These are phyloP conservation scores for Nemoura dubitans DNA, from an alignment of 2,888 invertebrate species.

Conservation along the genomic window DNA sequence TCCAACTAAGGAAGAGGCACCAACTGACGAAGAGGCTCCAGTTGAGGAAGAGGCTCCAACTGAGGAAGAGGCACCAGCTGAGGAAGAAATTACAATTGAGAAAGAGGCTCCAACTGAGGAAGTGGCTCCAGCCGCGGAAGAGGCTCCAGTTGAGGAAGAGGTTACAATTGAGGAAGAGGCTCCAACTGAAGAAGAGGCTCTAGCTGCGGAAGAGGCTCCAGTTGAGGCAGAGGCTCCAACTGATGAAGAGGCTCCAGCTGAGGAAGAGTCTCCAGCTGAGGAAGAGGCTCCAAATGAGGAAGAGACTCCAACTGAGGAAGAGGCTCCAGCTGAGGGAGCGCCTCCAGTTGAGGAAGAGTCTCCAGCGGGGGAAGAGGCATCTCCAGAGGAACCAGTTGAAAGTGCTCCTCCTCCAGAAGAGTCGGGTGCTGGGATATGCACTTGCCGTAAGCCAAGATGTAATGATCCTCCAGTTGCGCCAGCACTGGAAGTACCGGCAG, in stretches of 20 bases:
- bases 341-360: neutral
- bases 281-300: neutral
- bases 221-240: neutral
- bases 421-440: too few relatives aligned
- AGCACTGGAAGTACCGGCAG: neutral
- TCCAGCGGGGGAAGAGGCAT: neutral
- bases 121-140: neutral
- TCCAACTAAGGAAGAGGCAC: neutral
- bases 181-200: neutral
- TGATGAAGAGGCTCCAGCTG: neutral
- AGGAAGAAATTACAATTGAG: neutral
- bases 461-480: neutral
- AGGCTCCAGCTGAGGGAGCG: neutral
- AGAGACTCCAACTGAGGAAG: neutral
- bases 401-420: neutral
- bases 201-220: neutral
- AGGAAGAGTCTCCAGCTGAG: neutral
- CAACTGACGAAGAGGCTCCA: neutral
- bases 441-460: too few relatives aligned
- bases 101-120: neutral
- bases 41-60: neutral
- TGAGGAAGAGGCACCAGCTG: conserved; percentile 3
- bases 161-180: neutral
- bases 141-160: neutral
- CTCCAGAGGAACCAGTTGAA: neutral